phyloP scores from a whole-genome alignment of 2,113 vertebrate genomes.

The Apteryx mantelli region DNA sequence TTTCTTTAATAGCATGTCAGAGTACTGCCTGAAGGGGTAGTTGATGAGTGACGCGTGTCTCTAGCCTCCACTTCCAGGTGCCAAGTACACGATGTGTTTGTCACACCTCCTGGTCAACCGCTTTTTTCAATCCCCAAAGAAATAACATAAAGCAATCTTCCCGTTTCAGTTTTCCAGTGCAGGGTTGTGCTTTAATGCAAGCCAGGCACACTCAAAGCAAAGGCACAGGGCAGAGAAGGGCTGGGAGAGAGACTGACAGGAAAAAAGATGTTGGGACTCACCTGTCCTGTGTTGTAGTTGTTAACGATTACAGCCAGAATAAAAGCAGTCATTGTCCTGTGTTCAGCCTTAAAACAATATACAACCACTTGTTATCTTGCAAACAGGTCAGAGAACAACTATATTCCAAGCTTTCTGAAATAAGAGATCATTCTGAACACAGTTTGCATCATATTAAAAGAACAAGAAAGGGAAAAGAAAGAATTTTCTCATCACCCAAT shows the following conservation, averaged over 20 bases:
- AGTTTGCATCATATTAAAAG: not conserved
- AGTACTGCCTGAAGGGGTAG: not conserved
- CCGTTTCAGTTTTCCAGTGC: not conserved
- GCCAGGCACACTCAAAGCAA: not conserved
- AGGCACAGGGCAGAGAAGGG: not conserved
- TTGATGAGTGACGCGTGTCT: not conserved
- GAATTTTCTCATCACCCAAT: not conserved
- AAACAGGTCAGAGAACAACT: not conserved
- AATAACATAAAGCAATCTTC: not conserved
- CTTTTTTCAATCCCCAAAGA: not conserved
- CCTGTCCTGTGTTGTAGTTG: conserved; percentile 96
- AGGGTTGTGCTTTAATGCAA: not conserved
- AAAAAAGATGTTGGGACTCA: conserved; percentile 42
- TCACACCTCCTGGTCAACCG: not conserved
- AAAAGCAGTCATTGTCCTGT: conserved; percentile 98
- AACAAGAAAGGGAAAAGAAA: too few species aligned
- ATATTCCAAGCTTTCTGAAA: not conserved
- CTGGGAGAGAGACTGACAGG: not conserved
- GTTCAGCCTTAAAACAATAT: conserved; percentile 86
- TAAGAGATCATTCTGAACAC: fast-evolving
- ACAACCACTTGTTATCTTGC: not conserved
- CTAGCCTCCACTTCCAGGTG: not conserved
- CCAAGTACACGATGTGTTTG: not conserved
- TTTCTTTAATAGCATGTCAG: not conserved
- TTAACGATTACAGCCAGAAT: conserved; percentile 98